These are phyloP conservation scores for Mythimna loreyi DNA, from an alignment of 2,888 invertebrate species.

Conservation along the genomic window DNA sequence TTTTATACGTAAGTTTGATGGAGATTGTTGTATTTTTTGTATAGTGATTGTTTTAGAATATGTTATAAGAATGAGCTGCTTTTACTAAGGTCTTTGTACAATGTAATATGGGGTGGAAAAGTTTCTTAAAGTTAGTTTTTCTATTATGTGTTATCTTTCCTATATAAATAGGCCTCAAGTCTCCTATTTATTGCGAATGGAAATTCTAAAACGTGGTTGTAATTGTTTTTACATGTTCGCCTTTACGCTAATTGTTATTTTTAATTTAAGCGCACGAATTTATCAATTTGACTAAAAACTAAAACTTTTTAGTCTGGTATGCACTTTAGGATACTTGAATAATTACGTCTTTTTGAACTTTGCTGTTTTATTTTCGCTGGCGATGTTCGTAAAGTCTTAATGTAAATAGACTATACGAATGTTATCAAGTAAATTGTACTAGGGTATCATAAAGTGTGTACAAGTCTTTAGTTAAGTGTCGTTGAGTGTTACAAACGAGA, in stretches of 20 bases:
- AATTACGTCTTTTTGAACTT: neutral
- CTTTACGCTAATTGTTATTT: slow-evolving; percentile 76
- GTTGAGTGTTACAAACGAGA: slow-evolving; percentile 75
- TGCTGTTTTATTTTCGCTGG: slow-evolving; percentile 32
- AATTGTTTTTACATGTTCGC: slow-evolving; percentile 76
- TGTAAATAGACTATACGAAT: slow-evolving; percentile 19
- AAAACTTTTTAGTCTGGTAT: slow-evolving; percentile 73
- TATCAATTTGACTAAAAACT: slow-evolving; percentile 80
- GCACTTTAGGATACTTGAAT: slow-evolving; percentile 40
- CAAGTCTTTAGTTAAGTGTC: slow-evolving; percentile 63
- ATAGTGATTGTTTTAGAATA: slow-evolving; percentile 7
- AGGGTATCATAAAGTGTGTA: slow-evolving; percentile 52
- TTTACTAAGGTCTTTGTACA: slow-evolving; percentile 11
- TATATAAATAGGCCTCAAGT: slow-evolving; percentile 56
- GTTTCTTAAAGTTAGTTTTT: slow-evolving; percentile 13
- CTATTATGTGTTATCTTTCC: slow-evolving; percentile 32
- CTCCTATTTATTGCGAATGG: slow-evolving; percentile 54
- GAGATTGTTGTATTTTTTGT: slow-evolving; percentile 25
- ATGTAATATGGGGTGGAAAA: slow-evolving; percentile 12
- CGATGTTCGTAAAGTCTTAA: slow-evolving; percentile 19
- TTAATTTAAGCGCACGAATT: slow-evolving; percentile 89
- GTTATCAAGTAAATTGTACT: slow-evolving; percentile 12
- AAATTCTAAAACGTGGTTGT: slow-evolving; percentile 79
- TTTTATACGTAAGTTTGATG: slow-evolving; percentile 1
- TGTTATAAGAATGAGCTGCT: slow-evolving; percentile 27